Base-by-base conservation (phyloP, 2,888 invertebrate species). In the Caenorhabditis sp. region DNA sequence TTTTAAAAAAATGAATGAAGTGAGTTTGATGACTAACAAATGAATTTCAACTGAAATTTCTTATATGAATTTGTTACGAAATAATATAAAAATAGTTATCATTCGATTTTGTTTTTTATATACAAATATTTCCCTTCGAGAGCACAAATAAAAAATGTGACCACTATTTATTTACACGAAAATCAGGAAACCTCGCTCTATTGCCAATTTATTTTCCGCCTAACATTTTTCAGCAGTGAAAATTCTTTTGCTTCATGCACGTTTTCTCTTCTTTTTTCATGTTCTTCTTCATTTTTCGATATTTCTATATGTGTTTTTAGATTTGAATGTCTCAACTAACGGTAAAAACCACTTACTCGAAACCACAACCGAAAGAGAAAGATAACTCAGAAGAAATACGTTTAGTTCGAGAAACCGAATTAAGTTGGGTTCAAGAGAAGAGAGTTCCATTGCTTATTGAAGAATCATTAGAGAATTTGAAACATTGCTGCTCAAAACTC, bases 401-500 rank as follows among this genome's bases (percentile, higher is more conserved):
- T 17, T 2, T 17, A 43, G 12, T 43, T 3, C 52, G 52, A 20
- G 56, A 26, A 26, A 43, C 52, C 20, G 72, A 72, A 50, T 63
- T 56, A 17, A 1, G 58, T 12, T 72, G 72, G 72, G 49, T 72
- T 2, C 72, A 72, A 36, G 20, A 31, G 10, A 38, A 20, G 7
- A 27, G 58, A 17, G 52, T 43, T 17, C 8, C 12, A 21, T 52
- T 59, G 36, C 59, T 68, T 20, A 58, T 76, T 2, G 52, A 56
- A 14, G 26, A 31, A 26, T 57, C 70, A 1, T 26, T 66, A 21
- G 49, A 65, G 1, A 64, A 67, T 60, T 56, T 84, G 54, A 72
- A 76, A 62, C 70, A 78, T 38, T 82, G 81, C 52, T 84, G 84
- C 61, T 54, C 61, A 3, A 57, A 65, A 23, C 63, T 84, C 58